Evolutionary conservation across 2,797 vertebrate genomes (phyloP).

Genomic region (Delichon dasypus): DNA sequence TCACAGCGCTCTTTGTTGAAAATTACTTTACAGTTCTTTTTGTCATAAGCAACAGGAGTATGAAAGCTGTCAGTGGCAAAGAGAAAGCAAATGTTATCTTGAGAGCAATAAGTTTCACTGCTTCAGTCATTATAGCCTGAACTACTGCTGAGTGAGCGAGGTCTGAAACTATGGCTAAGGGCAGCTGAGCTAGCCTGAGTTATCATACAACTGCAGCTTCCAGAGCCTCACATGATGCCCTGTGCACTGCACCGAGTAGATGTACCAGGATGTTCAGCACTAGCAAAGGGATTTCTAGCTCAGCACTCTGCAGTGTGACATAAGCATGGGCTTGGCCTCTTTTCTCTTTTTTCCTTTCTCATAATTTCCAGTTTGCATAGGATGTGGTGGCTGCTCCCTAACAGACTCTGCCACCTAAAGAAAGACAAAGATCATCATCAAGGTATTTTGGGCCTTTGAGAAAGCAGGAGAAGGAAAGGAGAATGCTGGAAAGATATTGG

Average conservation of each 20-base stretch:
- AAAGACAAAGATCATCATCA: not conserved
- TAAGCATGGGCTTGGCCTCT: not conserved
- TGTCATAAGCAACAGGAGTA: accelerated
- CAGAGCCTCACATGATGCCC: not conserved
- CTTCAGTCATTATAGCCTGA: not conserved
- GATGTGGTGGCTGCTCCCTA: not conserved
- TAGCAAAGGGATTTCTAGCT: not conserved
- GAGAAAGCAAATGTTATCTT: not conserved
- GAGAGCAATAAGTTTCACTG: not conserved
- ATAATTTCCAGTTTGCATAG: not conserved
- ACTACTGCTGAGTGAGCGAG: not conserved
- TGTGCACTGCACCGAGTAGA: not conserved
- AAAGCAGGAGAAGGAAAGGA: not conserved
- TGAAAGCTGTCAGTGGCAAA: not conserved
- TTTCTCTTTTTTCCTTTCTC: not conserved
- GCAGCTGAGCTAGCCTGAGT: not conserved
- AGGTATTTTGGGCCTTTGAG: not conserved
- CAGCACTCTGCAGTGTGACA: not conserved
- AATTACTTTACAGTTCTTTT: not conserved
- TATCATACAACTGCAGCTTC: not conserved
- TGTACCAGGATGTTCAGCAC: not conserved
- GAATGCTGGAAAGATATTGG: not conserved
- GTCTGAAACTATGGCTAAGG: not conserved
- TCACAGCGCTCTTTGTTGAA: not conserved
- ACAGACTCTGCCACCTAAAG: not conserved